A percentile compares a stretch with the other conserved stretches of the same genome.
These are phyloP conservation scores for Hydrolagus affinis DNA, from an alignment of 2,113 vertebrate species.

Conservation along the genomic window DNA sequence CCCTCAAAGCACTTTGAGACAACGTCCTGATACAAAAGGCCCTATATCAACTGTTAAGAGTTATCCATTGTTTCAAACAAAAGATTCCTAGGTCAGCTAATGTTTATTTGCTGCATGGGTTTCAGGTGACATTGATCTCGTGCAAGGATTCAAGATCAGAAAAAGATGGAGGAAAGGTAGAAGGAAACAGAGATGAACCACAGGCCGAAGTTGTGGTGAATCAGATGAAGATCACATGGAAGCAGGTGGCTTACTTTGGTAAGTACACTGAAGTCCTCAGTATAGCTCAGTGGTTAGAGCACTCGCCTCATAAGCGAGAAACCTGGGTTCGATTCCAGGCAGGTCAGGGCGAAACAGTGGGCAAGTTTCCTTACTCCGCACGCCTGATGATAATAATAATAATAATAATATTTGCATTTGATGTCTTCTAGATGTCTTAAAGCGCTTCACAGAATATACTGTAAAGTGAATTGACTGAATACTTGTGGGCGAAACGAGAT, in stretches of 20 bases:
- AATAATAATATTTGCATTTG: neutral
- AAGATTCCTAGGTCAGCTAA: neutral
- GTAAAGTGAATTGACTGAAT: neutral
- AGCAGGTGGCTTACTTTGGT: constrained; percentile 82
- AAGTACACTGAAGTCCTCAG: constrained; percentile 41
- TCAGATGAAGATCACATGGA: constrained; percentile 63
- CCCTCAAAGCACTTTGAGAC: neutral
- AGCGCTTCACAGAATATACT: neutral
- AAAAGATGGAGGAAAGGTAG: no score
- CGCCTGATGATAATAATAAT: neutral
- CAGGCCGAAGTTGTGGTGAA: constrained; percentile 54
- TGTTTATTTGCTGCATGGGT: neutral
- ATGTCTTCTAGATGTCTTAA: neutral
- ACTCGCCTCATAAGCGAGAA: neutral
- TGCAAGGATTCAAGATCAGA: constrained; percentile 56
- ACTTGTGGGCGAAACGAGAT: no score
- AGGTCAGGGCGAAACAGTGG: neutral
- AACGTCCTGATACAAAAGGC: neutral
- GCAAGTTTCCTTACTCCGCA: no score
- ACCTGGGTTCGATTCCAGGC: neutral
- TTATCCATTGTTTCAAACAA: neutral
- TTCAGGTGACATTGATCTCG: constrained; percentile 68
- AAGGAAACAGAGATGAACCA: constrained; percentile 50
- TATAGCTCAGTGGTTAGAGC: no score
- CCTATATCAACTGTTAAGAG: neutral